Percentiles rank a stretch among this genome's conserved stretches.
These are phyloP conservation scores for Eupeodes luniger DNA, from an alignment of 2,888 invertebrate species.

Conservation along the genomic window DNA sequence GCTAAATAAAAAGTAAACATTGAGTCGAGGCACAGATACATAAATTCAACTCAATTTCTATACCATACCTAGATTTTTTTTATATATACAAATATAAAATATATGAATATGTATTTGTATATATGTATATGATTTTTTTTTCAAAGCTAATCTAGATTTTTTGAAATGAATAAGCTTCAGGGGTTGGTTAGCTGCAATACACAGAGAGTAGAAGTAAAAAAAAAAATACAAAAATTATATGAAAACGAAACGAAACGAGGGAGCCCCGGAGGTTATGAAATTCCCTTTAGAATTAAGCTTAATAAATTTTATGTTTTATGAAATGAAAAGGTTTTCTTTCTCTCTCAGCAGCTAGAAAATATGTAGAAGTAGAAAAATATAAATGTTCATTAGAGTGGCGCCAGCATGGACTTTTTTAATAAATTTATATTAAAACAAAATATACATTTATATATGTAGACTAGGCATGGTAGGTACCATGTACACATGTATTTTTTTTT, in stretches of 20 bases:
- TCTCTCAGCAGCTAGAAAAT: conserved; percentile 33
- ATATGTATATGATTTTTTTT: background rate
- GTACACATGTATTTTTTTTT: background rate
- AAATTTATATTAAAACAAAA: conserved; percentile 54
- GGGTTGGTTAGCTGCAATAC: background rate
- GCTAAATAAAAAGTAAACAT: conserved; percentile 34
- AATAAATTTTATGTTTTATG: conserved; percentile 75
- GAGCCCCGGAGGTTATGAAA: conserved; percentile 43
- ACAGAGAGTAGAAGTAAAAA: background rate
- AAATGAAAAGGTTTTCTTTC: conserved; percentile 66
- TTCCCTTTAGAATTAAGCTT: conserved; percentile 71
- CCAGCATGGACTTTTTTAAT: conserved; percentile 49
- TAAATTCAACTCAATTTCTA: conserved; percentile 26
- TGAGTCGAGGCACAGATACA: background rate
- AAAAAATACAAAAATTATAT: background rate
- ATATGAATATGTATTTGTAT: background rate
- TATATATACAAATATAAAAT: background rate
- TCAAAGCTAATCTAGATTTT: conserved; percentile 66
- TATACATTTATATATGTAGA: background rate
- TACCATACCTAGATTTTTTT: conserved; percentile 30
- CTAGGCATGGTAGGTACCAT: background rate
- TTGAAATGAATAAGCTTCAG: conserved; percentile 49
- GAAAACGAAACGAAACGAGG: background rate
- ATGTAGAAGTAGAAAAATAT: conserved; percentile 46
- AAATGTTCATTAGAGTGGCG: conserved; percentile 67